phyloP scores from a whole-genome alignment of 2,888 invertebrate species.

The Sialis lutaria region DNA sequence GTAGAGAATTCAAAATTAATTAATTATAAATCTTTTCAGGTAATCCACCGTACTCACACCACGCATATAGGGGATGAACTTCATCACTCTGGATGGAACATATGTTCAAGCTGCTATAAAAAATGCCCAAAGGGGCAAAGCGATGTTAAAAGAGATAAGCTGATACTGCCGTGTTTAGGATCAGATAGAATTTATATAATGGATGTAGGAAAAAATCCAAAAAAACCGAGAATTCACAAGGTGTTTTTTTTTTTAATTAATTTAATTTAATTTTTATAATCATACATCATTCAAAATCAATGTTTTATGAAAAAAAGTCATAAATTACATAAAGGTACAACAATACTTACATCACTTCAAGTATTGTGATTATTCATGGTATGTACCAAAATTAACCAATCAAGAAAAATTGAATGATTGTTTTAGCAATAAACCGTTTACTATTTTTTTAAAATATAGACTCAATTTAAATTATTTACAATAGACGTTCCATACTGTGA shows the following conservation, averaged over 20 bases:
- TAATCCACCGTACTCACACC: slow-evolving; percentile 71
- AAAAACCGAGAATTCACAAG: slow-evolving; percentile 55
- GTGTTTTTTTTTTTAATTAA: slow-evolving; percentile 21
- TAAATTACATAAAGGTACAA: neutral
- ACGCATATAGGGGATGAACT: slow-evolving; percentile 69
- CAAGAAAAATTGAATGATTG: too few species aligned
- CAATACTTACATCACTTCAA: too few species aligned
- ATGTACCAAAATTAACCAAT: too few species aligned
- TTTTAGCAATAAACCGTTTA: too few species aligned
- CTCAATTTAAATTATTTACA: too few species aligned
- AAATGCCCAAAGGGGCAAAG: slow-evolving; percentile 23
- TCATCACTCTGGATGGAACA: slow-evolving; percentile 95
- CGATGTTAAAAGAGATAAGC: slow-evolving; percentile 43
- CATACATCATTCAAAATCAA: neutral
- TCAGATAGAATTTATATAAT: slow-evolving; percentile 73
- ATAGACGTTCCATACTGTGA: too few species aligned
- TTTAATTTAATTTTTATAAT: too few species aligned
- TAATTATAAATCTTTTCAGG: slow-evolving; percentile 30
- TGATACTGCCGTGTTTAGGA: slow-evolving; percentile 67
- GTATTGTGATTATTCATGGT: too few species aligned
- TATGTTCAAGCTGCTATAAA: slow-evolving; percentile 79
- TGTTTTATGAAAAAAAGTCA: neutral
- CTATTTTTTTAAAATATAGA: too few species aligned
- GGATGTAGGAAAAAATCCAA: slow-evolving; percentile 57
- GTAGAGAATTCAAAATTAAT: neutral